Conservation (phyloP, 1,140 invertebrate genomes). For the Penaeus vannamei region DNA sequence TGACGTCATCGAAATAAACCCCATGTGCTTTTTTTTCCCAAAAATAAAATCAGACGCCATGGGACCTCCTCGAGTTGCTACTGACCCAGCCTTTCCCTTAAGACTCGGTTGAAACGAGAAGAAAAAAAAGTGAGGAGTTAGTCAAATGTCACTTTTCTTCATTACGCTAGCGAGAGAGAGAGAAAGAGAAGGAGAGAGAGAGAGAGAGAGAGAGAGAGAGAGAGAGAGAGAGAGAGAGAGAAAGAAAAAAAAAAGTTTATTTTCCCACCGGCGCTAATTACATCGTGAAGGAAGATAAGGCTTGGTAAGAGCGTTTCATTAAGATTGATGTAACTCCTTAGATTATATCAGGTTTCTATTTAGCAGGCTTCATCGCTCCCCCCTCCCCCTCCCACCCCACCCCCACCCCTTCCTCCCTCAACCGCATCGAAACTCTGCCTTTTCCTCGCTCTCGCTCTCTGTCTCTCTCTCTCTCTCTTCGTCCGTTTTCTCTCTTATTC, state of each 20-base stretch:
- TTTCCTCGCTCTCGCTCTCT: conserved; percentile 20
- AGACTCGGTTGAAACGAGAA: not conserved
- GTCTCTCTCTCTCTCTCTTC: conserved; percentile 18
- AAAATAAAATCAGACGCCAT: too few species aligned
- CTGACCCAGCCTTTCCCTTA: too few species aligned
- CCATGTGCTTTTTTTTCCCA: too few species aligned
- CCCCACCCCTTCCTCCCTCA: not conserved
- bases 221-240: not conserved
- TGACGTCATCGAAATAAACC: too few species aligned
- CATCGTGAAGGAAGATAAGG: not conserved
- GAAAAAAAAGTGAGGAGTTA: not conserved
- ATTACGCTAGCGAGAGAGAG: not conserved
- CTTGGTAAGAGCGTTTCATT: not conserved
- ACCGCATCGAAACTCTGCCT: not conserved
- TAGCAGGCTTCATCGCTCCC: not conserved
- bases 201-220: not conserved
- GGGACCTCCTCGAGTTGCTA: too few species aligned
- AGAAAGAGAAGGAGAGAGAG: not conserved
- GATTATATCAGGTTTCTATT: not conserved
- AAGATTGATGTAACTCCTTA: not conserved
- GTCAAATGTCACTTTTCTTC: too few species aligned
- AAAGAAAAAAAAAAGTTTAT: not conserved
- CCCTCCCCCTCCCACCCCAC: not conserved
- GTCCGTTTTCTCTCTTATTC: not conserved
- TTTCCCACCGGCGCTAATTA: not conserved